phyloP scores from a whole-genome alignment of 35 echinoderm and acorn worm species.

The Patiria miniata region DNA sequence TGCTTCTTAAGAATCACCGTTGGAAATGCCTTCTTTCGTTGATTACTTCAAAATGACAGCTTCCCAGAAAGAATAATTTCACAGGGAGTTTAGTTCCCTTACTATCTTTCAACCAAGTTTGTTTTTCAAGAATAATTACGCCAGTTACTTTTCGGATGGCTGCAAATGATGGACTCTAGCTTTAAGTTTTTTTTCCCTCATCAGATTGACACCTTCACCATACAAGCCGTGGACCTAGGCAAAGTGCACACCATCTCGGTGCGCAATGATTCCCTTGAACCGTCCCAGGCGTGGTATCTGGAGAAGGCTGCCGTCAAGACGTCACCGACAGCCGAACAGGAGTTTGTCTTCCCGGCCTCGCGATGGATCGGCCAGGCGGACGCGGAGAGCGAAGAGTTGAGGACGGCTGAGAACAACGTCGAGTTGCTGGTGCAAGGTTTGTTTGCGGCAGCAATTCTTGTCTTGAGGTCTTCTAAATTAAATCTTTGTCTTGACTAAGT shows the following conservation, averaged over 20 bases:
- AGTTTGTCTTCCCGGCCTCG: background rate
- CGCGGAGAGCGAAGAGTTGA: conserved; percentile 9
- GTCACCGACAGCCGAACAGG: background rate
- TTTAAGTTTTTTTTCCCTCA: no score
- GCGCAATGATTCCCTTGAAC: conserved; percentile 29
- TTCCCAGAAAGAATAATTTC: no score
- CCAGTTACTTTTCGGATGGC: no score
- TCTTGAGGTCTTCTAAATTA: no score
- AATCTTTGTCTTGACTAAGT: no score
- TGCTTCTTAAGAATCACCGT: no score
- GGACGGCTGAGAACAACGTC: conserved; percentile 17
- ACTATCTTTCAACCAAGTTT: no score
- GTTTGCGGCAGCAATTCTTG: background rate
- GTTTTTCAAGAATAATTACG: no score
- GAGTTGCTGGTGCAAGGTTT: conserved; percentile 12
- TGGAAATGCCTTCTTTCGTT: no score
- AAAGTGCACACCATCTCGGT: conserved; percentile 33
- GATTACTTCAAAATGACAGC: no score
- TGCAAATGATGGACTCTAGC: no score
- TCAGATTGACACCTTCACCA: conserved; percentile 47
- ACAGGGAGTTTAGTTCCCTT: no score
- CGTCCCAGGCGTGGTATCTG: conserved; percentile 44
- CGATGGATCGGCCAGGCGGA: conserved; percentile 53
- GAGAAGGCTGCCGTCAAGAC: conserved; percentile 29
- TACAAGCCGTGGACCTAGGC: conserved; percentile 40